A percentile compares a stretch with the other conserved stretches of the same genome.
These are phyloP conservation scores for Charina bottae DNA, from an alignment of 2,113 vertebrate species.

Conservation along the genomic window DNA sequence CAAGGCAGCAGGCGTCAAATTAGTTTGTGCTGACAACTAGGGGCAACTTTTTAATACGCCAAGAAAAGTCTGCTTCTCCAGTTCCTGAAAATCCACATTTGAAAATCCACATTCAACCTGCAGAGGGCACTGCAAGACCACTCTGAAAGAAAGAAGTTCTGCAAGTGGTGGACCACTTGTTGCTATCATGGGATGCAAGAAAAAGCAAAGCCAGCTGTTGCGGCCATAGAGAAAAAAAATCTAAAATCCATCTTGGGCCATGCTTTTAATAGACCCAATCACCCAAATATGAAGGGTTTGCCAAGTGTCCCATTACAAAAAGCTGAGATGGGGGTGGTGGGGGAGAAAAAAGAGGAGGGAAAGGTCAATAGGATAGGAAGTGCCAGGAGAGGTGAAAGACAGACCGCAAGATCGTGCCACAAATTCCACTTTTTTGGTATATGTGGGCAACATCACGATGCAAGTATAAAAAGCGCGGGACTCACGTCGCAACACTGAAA, in stretches of 20 bases:
- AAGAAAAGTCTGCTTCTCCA: not conserved
- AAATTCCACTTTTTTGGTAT: too few species aligned
- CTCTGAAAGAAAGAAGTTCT: not conserved
- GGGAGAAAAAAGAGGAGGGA: too few species aligned
- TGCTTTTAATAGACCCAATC: not conserved
- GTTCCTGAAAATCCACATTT: not conserved
- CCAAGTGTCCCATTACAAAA: too few species aligned
- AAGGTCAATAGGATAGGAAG: too few species aligned
- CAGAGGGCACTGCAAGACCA: slow-evolving; percentile 67
- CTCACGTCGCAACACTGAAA: too few species aligned
- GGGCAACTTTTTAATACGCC: not conserved
- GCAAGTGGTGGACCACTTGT: not conserved
- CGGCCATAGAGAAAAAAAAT: too few species aligned
- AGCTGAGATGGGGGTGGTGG: too few species aligned
- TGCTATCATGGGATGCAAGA: not conserved
- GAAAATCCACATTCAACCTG: slow-evolving; percentile 43
- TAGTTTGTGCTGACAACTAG: not conserved
- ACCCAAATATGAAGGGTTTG: too few species aligned
- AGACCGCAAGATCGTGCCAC: too few species aligned
- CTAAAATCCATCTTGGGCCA: not conserved
- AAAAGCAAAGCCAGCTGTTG: not conserved
- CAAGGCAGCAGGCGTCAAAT: not conserved
- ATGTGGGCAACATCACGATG: too few species aligned
- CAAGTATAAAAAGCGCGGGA: too few species aligned
- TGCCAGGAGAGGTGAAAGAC: too few species aligned